phyloP scores from a whole-genome alignment of 2,888 invertebrate species.

The Pseudoips prasinana region DNA sequence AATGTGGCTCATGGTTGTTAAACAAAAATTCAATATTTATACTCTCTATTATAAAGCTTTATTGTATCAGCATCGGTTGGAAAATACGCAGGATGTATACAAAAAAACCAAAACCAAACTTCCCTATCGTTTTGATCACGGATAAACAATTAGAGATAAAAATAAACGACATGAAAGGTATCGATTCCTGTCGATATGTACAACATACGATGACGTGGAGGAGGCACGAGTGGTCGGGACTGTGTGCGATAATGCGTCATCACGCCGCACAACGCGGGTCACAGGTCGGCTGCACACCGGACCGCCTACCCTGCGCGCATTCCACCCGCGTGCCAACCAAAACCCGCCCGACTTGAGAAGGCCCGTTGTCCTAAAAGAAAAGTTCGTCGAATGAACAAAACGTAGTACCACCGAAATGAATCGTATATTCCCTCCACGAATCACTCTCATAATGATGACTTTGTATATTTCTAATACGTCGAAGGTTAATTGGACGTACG shows the following conservation, averaged over 20 bases:
- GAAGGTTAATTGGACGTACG: conserved; percentile 77
- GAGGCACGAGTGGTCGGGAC: conserved; percentile 11
- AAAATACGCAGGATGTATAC: too few species aligned
- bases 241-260: conserved; percentile 51
- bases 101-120: too few species aligned
- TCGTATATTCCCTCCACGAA: conserved; percentile 43
- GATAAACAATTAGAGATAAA: conserved; percentile 19
- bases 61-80: too few species aligned
- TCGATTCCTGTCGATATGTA: conserved; percentile 35
- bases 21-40: too few species aligned
- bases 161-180: conserved; percentile 27
- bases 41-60: too few species aligned
- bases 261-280: conserved; percentile 47
- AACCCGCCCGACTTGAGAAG: conserved; percentile 22
- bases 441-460: conserved; percentile 69
- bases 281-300: conserved; percentile 62
- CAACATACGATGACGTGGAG: conserved; percentile 9
- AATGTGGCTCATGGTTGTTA: too few species aligned
- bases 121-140: conserved; percentile 1
- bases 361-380: background rate
- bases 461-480: conserved; percentile 68
- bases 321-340: conserved; percentile 38
- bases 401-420: conserved; percentile 22
- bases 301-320: conserved; percentile 63
- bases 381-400: background rate